These are phyloP conservation scores for Acanthurus leucopareius DNA, from an alignment of 2,797 vertebrate genomes.

Conservation along the genomic window DNA sequence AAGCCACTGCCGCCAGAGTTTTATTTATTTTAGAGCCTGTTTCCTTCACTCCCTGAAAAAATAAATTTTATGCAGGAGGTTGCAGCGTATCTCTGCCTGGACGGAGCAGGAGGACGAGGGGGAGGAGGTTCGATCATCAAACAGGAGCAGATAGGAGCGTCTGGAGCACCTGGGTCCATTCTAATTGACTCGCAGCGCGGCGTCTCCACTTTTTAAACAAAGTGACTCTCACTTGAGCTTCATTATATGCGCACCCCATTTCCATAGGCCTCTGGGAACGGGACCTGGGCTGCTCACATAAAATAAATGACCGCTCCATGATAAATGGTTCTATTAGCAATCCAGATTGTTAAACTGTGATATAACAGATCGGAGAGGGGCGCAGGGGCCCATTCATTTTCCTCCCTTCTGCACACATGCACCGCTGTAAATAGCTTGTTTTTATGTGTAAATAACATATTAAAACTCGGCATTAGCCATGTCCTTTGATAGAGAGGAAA, in stretches of 20 bases:
- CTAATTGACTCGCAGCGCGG: conserved; percentile 75
- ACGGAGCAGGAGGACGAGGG: not conserved
- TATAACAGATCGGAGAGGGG: conserved; percentile 91
- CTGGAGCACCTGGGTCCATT: conserved; percentile 72
- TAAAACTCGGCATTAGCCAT: conserved; percentile 96
- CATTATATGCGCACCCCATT: conserved; percentile 85
- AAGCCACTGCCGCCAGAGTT: conserved; percentile 30
- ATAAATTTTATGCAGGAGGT: not conserved
- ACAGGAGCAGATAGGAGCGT: conserved; percentile 51
- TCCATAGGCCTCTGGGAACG: conserved; percentile 90
- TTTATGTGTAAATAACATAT: conserved; percentile 99
- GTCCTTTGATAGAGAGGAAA: conserved; percentile 94
- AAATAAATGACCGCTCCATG: conserved; percentile 93
- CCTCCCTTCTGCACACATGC: conserved; percentile 81
- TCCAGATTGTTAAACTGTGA: conserved; percentile 99
- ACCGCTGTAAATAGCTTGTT: conserved; percentile 93
- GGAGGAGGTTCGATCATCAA: conserved; percentile 24
- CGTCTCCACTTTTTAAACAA: conserved; percentile 77
- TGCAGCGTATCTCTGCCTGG: not conserved
- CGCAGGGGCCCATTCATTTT: conserved; percentile 90
- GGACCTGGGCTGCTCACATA: conserved; percentile 88
- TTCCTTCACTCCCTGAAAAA: not conserved
- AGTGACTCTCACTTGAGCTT: conserved; percentile 78
- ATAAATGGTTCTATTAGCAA: conserved; percentile 99
- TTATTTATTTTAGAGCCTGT: not conserved